phyloP scores from a whole-genome alignment of 2,888 invertebrate species.

The Trisateles emortualis region DNA sequence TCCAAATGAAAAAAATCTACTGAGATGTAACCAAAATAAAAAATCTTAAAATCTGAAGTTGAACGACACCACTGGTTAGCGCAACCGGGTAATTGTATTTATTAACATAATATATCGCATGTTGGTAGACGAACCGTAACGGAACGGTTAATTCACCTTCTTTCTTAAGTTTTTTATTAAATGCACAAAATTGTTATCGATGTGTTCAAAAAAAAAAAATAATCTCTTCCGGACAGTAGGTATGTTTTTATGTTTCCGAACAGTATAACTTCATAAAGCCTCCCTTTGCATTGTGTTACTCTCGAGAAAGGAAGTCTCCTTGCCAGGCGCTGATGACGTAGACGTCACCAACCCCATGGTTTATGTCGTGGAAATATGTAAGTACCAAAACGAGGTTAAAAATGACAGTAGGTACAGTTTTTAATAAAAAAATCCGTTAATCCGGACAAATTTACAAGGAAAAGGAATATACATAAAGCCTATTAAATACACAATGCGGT shows the following conservation, averaged over 20 bases:
- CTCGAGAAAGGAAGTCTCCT: too few relatives aligned
- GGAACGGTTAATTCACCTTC: constrained; percentile 63
- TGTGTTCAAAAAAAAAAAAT: constrained; percentile 28
- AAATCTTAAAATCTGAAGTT: constrained; percentile 58
- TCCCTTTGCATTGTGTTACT: too few relatives aligned
- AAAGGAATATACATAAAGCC: too few relatives aligned
- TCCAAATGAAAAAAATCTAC: neutral
- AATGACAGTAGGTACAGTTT: too few relatives aligned
- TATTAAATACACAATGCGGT: neutral
- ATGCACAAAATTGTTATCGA: constrained; percentile 40
- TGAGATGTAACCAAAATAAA: too few relatives aligned
- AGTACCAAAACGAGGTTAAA: too few relatives aligned
- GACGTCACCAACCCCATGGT: too few relatives aligned
- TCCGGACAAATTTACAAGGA: too few relatives aligned
- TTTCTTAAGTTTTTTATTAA: constrained; percentile 51
- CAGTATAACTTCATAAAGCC: neutral
- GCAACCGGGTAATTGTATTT: constrained; percentile 76
- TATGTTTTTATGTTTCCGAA: neutral
- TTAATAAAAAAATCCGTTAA: too few relatives aligned
- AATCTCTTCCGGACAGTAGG: too few relatives aligned
- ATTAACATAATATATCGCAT: constrained; percentile 80
- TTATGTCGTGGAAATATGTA: too few relatives aligned
- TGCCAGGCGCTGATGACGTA: too few relatives aligned
- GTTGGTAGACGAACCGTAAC: constrained; percentile 72
- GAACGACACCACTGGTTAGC: constrained; percentile 68